phyloP scores from a whole-genome alignment of 2,113 vertebrate genomes.

The Microcebus griseorufus region DNA sequence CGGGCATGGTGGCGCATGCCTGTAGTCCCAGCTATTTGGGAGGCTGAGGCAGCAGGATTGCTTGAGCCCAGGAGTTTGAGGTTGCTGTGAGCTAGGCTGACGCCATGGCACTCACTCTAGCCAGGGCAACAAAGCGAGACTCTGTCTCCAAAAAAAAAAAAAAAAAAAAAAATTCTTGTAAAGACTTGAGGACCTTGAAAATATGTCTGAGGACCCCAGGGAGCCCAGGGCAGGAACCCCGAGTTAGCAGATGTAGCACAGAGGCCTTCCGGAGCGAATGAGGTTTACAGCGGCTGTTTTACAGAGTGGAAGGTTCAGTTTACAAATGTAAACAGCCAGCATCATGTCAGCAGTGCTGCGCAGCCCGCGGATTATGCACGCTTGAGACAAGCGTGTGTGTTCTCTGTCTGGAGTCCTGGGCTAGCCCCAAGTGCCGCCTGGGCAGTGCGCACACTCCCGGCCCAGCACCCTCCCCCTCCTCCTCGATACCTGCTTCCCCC shows the following conservation, averaged over 20 bases:
- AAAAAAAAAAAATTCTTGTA: background rate
- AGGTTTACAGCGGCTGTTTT: background rate
- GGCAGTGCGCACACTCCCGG: background rate
- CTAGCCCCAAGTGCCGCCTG: background rate
- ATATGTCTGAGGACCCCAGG: background rate
- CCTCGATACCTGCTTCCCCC: background rate
- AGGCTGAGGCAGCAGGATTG: too few relatives aligned
- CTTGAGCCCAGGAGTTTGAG: too few relatives aligned
- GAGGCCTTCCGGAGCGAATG: background rate
- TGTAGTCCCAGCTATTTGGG: too few relatives aligned
- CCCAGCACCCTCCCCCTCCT: background rate
- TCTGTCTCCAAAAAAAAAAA: too few relatives aligned
- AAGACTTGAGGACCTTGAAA: background rate
- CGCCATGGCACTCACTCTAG: too few relatives aligned
- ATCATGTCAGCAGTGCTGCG: accelerated
- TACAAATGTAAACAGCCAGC: background rate
- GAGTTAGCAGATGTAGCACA: background rate
- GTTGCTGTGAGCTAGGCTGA: too few relatives aligned
- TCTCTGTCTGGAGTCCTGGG: background rate
- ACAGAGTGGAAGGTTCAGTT: background rate
- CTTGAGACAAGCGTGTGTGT: background rate
- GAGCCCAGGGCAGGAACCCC: background rate
- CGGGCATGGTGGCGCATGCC: too few relatives aligned
- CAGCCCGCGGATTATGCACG: too few relatives aligned
- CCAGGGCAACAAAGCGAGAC: too few relatives aligned